phyloP scores from a whole-genome alignment of 2,113 vertebrate genomes.

The Elanoides forficatus region DNA sequence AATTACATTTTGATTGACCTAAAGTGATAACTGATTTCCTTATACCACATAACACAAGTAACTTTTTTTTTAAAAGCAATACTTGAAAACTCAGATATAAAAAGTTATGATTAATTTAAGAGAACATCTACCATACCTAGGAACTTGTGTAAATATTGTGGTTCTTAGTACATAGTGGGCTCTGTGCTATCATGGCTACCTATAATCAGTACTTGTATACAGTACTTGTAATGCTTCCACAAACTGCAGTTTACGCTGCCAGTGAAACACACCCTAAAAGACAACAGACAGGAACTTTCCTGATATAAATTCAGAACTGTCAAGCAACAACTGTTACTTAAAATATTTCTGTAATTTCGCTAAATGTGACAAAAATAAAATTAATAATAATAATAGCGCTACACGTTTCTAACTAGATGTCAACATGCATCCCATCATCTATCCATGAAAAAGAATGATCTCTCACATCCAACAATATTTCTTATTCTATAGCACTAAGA shows the following conservation, averaged over 20 bases:
- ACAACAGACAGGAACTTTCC: neutral
- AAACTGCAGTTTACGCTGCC: neutral
- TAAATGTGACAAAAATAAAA: neutral
- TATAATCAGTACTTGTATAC: too few relatives aligned
- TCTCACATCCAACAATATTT: neutral
- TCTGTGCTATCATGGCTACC: neutral
- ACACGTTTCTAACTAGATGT: neutral
- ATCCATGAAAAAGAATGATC: neutral
- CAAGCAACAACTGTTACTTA: neutral
- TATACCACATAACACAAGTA: neutral
- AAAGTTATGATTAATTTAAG: neutral
- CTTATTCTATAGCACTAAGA: neutral
- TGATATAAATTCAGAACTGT: neutral
- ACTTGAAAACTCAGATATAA: neutral
- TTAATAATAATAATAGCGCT: neutral
- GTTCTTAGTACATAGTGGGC: neutral
- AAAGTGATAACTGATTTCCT: neutral
- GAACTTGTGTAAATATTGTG: neutral
- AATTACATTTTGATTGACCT: neutral
- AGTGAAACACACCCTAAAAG: neutral
- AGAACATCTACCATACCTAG: neutral
- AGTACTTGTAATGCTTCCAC: neutral
- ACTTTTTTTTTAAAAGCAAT: neutral
- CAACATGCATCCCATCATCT: neutral
- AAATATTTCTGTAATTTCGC: neutral